phyloP scores from a whole-genome alignment of 2,113 vertebrate species.

The Ranitomeya imitator region DNA sequence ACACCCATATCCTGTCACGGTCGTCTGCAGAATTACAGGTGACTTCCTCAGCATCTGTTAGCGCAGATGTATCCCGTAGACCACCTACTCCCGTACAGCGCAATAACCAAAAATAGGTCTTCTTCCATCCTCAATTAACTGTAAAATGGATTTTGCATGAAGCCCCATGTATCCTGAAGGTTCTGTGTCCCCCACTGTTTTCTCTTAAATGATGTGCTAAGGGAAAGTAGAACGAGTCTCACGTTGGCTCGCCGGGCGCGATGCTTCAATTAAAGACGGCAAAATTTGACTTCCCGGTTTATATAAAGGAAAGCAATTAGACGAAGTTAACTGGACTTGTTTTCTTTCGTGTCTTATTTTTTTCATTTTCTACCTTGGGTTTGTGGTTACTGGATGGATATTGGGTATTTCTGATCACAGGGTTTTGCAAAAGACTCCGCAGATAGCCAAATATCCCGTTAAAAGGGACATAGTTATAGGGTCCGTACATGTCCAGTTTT shows the following conservation, averaged over 20 bases:
- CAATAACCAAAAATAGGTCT: slow-evolving; percentile 50
- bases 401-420: background rate
- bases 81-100: slow-evolving; percentile 37
- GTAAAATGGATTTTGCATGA: slow-evolving; percentile 50
- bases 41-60: slow-evolving; percentile 34
- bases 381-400: background rate
- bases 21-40: slow-evolving; percentile 3
- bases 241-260: slow-evolving; percentile 15
- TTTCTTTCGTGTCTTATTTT: background rate
- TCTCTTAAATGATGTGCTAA: slow-evolving; percentile 46
- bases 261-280: slow-evolving; percentile 33
- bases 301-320: slow-evolving; percentile 4
- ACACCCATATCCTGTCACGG: slow-evolving; percentile 31
- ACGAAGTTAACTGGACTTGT: slow-evolving; percentile 1
- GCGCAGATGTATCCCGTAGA: slow-evolving; percentile 13
- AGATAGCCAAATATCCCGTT: background rate
- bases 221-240: slow-evolving; percentile 37
- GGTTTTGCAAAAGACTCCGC: background rate
- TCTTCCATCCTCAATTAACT: slow-evolving; percentile 48
- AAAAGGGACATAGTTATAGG: too few relatives aligned
- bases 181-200: slow-evolving; percentile 52
- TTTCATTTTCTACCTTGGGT: background rate
- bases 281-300: slow-evolving; percentile 16
- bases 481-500: too few relatives aligned
- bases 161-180: slow-evolving; percentile 42